These are phyloP conservation scores for Actinernus sp. DNA, from an alignment of 92 coral and sea anemone genomes.

Conservation along the genomic window DNA sequence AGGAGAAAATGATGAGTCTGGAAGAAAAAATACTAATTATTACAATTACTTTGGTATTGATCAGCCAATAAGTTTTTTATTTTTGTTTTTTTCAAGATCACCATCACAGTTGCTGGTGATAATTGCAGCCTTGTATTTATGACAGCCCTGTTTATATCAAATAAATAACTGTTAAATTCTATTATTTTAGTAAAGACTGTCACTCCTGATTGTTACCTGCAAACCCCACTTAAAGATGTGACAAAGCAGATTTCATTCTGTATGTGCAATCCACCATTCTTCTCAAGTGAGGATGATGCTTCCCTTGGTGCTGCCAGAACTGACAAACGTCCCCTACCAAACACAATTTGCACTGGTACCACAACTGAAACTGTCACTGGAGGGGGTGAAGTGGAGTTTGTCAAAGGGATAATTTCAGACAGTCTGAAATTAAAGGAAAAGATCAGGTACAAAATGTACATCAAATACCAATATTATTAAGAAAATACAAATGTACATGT, in stretches of 20 bases:
- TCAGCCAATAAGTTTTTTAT: too few relatives aligned
- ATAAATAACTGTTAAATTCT: background rate
- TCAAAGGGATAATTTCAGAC: constrained; percentile 86
- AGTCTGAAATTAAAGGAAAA: constrained; percentile 74
- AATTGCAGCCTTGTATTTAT: too few relatives aligned
- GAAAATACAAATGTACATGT: too few relatives aligned
- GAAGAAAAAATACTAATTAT: too few relatives aligned
- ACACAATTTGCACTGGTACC: constrained; percentile 89
- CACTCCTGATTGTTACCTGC: constrained; percentile 49
- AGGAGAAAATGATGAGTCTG: too few relatives aligned
- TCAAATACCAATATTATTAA: too few relatives aligned
- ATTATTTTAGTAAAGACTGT: constrained; percentile 73
- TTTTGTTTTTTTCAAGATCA: too few relatives aligned
- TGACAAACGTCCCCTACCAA: constrained; percentile 86
- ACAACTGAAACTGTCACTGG: constrained; percentile 90
- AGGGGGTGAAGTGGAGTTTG: constrained; percentile 99
- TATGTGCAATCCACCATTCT: constrained; percentile 99
- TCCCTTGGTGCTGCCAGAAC: constrained; percentile 81
- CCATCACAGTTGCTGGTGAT: too few relatives aligned
- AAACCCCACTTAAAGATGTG: constrained; percentile 51
- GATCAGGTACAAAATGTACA: constrained; percentile 57
- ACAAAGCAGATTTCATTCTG: constrained; percentile 74
- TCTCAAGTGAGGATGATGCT: constrained; percentile 83
- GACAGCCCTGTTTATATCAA: background rate
- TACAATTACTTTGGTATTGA: too few relatives aligned